Base-by-base conservation (phyloP, 1,140 invertebrate species). In the Stenopsyche tienmushanensis region DNA sequence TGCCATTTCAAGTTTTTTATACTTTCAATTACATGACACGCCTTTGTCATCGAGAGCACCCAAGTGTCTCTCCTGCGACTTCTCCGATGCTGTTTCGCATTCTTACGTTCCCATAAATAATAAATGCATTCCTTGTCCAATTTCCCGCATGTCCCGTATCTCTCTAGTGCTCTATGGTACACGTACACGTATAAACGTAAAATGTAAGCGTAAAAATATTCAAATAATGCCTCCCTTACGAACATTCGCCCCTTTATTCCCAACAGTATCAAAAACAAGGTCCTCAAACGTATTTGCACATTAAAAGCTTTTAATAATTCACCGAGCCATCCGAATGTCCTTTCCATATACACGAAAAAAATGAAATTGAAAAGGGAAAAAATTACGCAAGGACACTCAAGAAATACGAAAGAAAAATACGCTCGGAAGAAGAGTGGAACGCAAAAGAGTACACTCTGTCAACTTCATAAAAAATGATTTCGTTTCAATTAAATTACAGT, bases 301-400 rank as follows among this genome's bases (percentile, higher is more conserved):
- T 66, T 60, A 66, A 60, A 66, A 60, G 55, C 26, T 54, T 53
- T 66, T 66, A 66, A 66, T 59, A 66, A 66, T 66, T 66, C 57
- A 66, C 21, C 29, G 29, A 7, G 5, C n/a, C 13, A 7, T 13
- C 29, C 29, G 29, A 7, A 34, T 13, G 29, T 5, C 29, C 29
- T n/a, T n/a, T n/a, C n/a, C n/a, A n/a, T n/a, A 13, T 34, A 34
- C 29, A 34, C 13, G 29, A 7, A 34, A 34, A n/a, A n/a, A n/a
- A n/a, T 5, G 29, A 34, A 5, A 34, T 34, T 34, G 5, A 5
- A 34, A 34, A 34, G 29, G 29, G 29, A 5, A 34, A 13, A 13
- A 5, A 34, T 34, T 7, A 34, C 13, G 29, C 29, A 34, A 34
- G 29, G 29, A 13, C 13, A 13, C 29, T 13, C 5, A 34, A 34